Evolutionary conservation across 2,888 invertebrate genomes (phyloP).

Genomic region (Busseola fusca): DNA sequence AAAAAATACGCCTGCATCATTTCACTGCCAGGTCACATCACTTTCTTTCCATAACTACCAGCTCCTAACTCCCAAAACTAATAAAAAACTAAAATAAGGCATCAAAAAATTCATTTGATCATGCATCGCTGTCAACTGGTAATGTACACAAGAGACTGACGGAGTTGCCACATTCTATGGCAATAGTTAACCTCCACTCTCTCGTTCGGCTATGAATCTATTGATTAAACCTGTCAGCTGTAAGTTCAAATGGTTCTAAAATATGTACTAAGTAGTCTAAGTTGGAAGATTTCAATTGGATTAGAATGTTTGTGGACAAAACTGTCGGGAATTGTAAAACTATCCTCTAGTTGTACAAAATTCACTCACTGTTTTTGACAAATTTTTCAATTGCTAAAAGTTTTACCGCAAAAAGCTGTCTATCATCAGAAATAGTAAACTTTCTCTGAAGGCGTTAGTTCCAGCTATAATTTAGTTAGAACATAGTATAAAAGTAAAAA

Average conservation of each 20-base stretch:
- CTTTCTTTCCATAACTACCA: too few species aligned
- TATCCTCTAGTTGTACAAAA: neutral
- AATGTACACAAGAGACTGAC: too few species aligned
- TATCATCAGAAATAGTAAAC: neutral
- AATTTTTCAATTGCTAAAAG: neutral
- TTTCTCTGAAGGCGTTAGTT: neutral
- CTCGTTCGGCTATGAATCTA: neutral
- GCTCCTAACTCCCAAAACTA: too few species aligned
- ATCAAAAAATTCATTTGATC: too few species aligned
- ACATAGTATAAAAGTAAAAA: conserved; percentile 13
- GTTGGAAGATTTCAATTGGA: neutral
- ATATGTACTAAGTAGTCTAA: neutral
- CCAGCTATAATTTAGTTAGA: neutral
- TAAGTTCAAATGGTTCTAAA: neutral
- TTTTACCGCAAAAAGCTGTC: neutral
- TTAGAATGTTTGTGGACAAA: neutral
- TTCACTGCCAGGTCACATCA: too few species aligned
- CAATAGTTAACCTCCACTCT: too few species aligned
- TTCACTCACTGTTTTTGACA: neutral
- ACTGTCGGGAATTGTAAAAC: neutral
- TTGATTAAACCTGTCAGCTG: neutral
- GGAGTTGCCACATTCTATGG: too few species aligned
- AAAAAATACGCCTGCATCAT: too few species aligned
- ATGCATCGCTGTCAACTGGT: too few species aligned
- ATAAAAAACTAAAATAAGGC: too few species aligned